Conservation (phyloP, 2,113 vertebrate genomes). For the Australoheros scitulus region DNA sequence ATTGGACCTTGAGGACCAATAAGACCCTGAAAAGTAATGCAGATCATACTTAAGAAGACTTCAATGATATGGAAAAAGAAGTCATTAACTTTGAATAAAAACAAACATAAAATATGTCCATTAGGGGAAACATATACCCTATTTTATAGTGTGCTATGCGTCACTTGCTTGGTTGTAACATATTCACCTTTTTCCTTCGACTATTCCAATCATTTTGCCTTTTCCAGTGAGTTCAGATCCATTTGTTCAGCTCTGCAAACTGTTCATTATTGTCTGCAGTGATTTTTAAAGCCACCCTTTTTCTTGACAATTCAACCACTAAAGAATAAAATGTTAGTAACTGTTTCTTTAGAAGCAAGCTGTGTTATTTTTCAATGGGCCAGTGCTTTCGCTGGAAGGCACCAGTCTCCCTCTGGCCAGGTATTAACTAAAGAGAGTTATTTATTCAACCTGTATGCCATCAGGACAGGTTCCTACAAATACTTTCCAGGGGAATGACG, state of each 20-base stretch:
- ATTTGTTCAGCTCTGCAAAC: constrained; percentile 11
- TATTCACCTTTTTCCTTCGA: neutral
- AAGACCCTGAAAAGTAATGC: constrained; percentile 86
- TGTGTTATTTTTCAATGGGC: constrained; percentile 23
- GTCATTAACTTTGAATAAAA: neutral
- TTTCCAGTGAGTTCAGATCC: neutral
- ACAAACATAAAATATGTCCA: neutral
- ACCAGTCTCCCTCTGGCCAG: constrained; percentile 24
- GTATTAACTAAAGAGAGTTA: constrained; percentile 33
- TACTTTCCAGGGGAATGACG: constrained; percentile 54
- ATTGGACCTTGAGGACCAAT: constrained; percentile 97
- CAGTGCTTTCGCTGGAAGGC: constrained; percentile 29
- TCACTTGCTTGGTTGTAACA: constrained; percentile 1
- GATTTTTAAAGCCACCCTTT: constrained; percentile 14
- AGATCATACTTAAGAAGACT: constrained; percentile 4
- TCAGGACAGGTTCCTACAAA: constrained; percentile 28
- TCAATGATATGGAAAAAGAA: constrained; percentile 9
- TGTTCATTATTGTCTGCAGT: constrained; percentile 3
- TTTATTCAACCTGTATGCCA: constrained; percentile 54
- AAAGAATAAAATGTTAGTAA: constrained; percentile 11
- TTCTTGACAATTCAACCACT: neutral
- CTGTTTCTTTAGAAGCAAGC: constrained; percentile 13
- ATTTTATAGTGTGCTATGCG: neutral
- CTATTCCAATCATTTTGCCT: neutral
- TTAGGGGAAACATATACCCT: neutral